Evolutionary conservation across 2,113 vertebrate species (phyloP).

Genomic region (Urocynchramus pylzowi): DNA sequence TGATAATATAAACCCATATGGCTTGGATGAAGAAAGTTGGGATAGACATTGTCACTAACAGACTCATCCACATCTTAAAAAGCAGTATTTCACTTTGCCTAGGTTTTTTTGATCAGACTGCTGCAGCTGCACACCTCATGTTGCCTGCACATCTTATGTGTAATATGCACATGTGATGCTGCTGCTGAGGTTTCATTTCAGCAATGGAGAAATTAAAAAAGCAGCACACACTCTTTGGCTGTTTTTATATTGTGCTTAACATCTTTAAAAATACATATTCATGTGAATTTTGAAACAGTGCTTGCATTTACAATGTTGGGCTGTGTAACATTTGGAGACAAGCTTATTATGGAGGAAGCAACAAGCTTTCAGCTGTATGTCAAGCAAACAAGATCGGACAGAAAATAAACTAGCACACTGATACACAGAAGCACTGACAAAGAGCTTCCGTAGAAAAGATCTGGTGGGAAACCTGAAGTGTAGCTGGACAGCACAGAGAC

Average conservation of each 20-base stretch:
- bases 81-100: neutral
- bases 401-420: neutral
- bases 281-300: neutral
- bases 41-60: neutral
- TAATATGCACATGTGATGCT: neutral
- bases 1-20: constrained; percentile 24
- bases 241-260: neutral
- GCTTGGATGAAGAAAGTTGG: neutral
- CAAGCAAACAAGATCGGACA: neutral
- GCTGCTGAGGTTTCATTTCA: neutral
- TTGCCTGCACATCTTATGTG: neutral
- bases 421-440: neutral
- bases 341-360: neutral
- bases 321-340: neutral
- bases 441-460: neutral
- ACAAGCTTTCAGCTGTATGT: neutral
- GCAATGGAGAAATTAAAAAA: neutral
- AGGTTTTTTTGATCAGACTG: neutral
- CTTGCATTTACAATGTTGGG: neutral
- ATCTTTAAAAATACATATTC: neutral
- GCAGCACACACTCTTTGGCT: neutral
- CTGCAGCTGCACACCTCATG: neutral
- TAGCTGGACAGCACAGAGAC: neutral
- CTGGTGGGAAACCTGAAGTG: neutral
- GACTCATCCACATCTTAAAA: neutral